phyloP scores from a whole-genome alignment of 2,113 vertebrate species.

The Speoplatyrhinus poulsoni region DNA sequence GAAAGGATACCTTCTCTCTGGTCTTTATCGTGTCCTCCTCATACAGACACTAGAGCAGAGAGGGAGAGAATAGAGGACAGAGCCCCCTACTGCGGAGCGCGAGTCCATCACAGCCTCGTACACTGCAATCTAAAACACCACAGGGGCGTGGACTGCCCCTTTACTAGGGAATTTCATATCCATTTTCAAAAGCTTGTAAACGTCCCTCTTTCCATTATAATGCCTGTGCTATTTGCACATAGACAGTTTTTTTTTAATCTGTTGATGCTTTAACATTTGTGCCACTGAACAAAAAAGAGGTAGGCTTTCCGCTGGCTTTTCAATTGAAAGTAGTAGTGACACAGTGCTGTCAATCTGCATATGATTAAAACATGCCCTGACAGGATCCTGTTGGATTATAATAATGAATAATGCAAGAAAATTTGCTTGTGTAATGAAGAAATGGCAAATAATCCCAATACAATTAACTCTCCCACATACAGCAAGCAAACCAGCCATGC shows the following conservation, averaged over 20 bases:
- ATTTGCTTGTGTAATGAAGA: slow-evolving; percentile 70
- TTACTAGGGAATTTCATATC: slow-evolving; percentile 50
- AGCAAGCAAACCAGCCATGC: slow-evolving; percentile 59
- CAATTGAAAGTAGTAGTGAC: slow-evolving; percentile 58
- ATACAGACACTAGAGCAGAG: slow-evolving; percentile 19
- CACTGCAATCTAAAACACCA: slow-evolving; percentile 31
- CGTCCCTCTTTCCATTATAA: slow-evolving; percentile 63
- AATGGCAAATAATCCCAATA: slow-evolving; percentile 70
- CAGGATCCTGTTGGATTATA: slow-evolving; percentile 51
- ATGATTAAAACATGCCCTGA: slow-evolving; percentile 69
- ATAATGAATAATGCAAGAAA: slow-evolving; percentile 62
- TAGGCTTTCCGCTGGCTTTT: slow-evolving; percentile 55
- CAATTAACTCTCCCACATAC: slow-evolving; percentile 64
- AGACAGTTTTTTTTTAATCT: slow-evolving; percentile 67
- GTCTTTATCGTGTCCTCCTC: slow-evolving; percentile 52
- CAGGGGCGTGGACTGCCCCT: slow-evolving; percentile 26
- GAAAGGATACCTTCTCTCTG: slow-evolving; percentile 59
- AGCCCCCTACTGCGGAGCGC: slow-evolving; percentile 32
- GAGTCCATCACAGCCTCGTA: slow-evolving; percentile 42
- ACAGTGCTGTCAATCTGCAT: slow-evolving; percentile 64
- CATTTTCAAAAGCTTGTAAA: slow-evolving; percentile 59
- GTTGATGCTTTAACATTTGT: slow-evolving; percentile 56
- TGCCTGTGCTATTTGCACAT: slow-evolving; percentile 62
- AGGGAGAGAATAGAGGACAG: slow-evolving; percentile 53
- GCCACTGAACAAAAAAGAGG: slow-evolving; percentile 50